Evolutionary conservation across 2,888 invertebrate genomes (phyloP).

Genomic region (Hanleya hanleyi): DNA sequence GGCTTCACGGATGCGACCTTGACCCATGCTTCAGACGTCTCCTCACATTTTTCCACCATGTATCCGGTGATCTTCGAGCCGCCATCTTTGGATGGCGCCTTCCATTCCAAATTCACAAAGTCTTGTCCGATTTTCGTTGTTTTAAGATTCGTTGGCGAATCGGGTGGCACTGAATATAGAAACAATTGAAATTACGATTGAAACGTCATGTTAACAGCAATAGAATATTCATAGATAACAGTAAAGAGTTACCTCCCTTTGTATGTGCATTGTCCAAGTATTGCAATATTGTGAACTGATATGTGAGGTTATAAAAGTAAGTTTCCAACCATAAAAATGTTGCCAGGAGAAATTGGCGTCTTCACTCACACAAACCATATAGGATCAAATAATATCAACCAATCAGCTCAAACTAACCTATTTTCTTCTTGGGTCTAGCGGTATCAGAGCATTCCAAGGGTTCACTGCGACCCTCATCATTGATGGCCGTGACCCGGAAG

Average conservation of each 20-base stretch:
- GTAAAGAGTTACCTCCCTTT: no score
- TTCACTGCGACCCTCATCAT: conserved; percentile 93
- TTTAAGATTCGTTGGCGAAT: conserved; percentile 16
- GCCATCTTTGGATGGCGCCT: conserved; percentile 65
- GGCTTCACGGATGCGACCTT: conserved; percentile 20
- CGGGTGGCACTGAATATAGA: conserved; percentile 21
- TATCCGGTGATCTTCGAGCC: conserved; percentile 55
- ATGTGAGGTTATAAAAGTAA: no score
- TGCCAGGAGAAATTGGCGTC: no score
- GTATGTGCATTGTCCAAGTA: no score
- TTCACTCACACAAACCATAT: no score
- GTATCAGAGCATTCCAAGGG: conserved; percentile 74
- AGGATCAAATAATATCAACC: no score
- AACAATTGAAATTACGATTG: background rate
- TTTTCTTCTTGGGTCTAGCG: conserved; percentile 47
- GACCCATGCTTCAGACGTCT: conserved; percentile 25
- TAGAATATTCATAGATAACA: no score
- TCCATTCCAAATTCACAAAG: conserved; percentile 58
- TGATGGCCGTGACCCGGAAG: conserved; percentile 91
- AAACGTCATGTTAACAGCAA: background rate
- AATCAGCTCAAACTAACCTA: conserved; percentile 55
- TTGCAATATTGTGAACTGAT: no score
- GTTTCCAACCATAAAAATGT: no score
- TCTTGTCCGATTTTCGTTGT: conserved; percentile 21
- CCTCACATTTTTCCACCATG: conserved; percentile 35